Evolutionary conservation across 2,888 invertebrate species (phyloP), one percentile per base, ranked within the genome.

Genomic region (Acronicta alni): DNA sequence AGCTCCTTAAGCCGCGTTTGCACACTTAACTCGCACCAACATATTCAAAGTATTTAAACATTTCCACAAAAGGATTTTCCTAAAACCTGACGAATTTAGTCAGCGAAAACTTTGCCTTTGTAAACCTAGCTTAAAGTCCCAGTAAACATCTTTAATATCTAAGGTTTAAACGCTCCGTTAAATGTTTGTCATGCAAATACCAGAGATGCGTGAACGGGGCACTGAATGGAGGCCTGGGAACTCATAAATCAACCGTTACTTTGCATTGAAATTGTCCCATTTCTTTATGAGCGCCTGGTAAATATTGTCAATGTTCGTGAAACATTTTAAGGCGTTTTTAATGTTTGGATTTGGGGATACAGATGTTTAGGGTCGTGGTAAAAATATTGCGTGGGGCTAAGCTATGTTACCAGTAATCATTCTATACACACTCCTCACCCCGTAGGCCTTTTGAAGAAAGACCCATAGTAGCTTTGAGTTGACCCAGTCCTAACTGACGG

Each of bases 161-260:
- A 53, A 67, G 65, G 57, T 69, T 69, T 69, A 69, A 64, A 68
- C 59, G 61, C 55, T 67, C 57, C 57, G 64, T 65, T 66, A 78
- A 79, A 81, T 81, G 81, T 84, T 84, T 85, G 81, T 82, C 72
- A 86, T 86, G 86, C 83, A 85, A 87, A 88, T 86, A 70, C 64
- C 55, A 38, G 49, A 79, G 75, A 80, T 69, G 75, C 79, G 79
- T 77, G 79, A 83, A 81, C 72, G 61, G 69, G 64, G 68, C 62
- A 59, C 55, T 75, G 77, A 80, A 79, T 65, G 59, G 55, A 51
- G 49, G 54, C 71, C 70, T 52, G 45, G 61, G 57, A 75, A 68
- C 67, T 72, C 75, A 68, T 84, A 81, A 83, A 82, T 77, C 75
- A 76, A 73, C 60, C 56, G 68, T 66, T 62, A 70, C 59, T 80